Base-by-base conservation (phyloP, 1,140 invertebrate genomes). In the Apis dorsata region DNA sequence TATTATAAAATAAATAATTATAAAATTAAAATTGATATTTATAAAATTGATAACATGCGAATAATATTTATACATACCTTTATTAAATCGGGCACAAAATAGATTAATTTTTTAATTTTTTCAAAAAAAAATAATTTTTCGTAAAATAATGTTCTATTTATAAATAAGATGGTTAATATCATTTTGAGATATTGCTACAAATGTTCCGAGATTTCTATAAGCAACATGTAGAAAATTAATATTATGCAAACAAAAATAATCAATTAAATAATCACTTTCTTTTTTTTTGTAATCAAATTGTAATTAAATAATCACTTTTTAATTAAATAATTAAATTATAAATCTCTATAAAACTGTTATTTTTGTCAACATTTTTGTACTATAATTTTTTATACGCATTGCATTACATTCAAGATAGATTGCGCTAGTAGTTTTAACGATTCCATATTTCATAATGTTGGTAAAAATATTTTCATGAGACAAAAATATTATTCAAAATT, bases 381-480 rank as follows among this genome's bases (percentile, higher is more conserved):
- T 4, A 66, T 34, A 44, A 73, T 62, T 81, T 74, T 55, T n/a
- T 44, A 8, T 34, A 73, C 0, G 28, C 28, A 49, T 57, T 66
- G 63, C 28, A 24, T 13, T 28, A 17, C 15, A 57, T 7, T 13
- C 13, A 51, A 68, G 57, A 72, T n/a, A 84, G 85, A 85, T 84
- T 44, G 85, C 85, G 85, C 85, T 59, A 86, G 83, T 77, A 19
- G 72, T 66, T 49, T 69, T 53, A n/a, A 60, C 72, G 55, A 51
- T 78, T 73, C 65, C 83, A 62, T 63, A 76, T 78, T 66, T 83
- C 65, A 63, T 79, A 75, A 83, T 86, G 84, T 74, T 71, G 70
- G 70, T 86, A 86, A 85, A 85, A 86, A 86, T 85, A 83, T 85
- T 83, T 86, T 21, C 28, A 49, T 55, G 24, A 59, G 68, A 72